Evolutionary conservation across 2,797 vertebrate genomes (phyloP).

Genomic region (Lycodopsis pacificus): DNA sequence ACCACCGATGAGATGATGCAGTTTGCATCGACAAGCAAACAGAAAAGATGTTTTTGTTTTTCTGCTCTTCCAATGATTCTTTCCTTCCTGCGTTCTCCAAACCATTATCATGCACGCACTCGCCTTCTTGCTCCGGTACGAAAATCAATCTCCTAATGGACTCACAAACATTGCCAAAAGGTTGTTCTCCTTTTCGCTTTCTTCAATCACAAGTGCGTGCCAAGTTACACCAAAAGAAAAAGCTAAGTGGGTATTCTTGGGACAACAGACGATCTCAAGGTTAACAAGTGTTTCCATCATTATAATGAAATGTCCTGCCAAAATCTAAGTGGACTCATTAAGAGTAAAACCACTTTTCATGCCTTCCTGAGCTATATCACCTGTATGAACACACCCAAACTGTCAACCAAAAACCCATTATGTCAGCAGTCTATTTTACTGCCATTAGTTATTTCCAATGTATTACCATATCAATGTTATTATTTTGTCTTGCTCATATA

Average conservation of each 20-base stretch:
- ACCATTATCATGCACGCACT: conserved; percentile 32
- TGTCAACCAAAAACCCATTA: conserved; percentile 47
- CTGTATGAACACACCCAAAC: conserved; percentile 27
- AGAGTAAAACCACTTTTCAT: conserved; percentile 34
- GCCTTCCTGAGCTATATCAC: conserved; percentile 33
- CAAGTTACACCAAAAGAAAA: conserved; percentile 71
- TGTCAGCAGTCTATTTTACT: conserved; percentile 23
- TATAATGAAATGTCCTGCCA: conserved; percentile 51
- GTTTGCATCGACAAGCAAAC: conserved; percentile 76
- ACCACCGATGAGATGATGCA: conserved; percentile 67
- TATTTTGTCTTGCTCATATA: conserved; percentile 27
- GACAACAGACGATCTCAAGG: conserved; percentile 61
- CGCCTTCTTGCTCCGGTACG: conserved; percentile 43
- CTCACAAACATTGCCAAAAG: conserved; percentile 63
- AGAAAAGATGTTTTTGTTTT: conserved; percentile 49
- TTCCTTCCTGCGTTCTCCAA: conserved; percentile 1
- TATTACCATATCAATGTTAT: conserved; percentile 37
- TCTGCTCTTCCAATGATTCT: conserved; percentile 48
- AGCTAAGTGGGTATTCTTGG: conserved; percentile 59
- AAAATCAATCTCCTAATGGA: conserved; percentile 79
- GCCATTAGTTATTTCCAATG: conserved; percentile 31
- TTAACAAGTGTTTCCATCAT: conserved; percentile 69
- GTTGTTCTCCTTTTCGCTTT: conserved; percentile 62
- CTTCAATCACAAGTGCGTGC: conserved; percentile 56
- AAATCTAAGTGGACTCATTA: conserved; percentile 55